A percentile compares a stretch with the other conserved stretches of the same genome.
phyloP scores from a whole-genome alignment of 2,888 invertebrate species.

The Xanthia icteritia region DNA sequence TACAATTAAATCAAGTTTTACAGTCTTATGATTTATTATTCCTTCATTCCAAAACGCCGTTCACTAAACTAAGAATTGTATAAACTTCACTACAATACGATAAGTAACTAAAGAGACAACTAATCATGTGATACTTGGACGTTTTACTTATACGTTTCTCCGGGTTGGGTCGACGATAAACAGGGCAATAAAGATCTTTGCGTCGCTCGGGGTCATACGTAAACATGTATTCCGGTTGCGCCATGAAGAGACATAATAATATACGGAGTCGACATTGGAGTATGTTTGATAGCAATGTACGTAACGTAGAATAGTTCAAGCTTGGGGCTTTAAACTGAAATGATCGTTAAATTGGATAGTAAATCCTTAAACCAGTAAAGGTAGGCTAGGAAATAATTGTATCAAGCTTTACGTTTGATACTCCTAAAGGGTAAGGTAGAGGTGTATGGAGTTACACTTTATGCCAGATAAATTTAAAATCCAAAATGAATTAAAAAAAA shows the following conservation, averaged over 20 bases:
- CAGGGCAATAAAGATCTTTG: conserved; percentile 63
- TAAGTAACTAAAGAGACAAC: conserved; percentile 38
- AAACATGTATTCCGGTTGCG: conserved; percentile 54
- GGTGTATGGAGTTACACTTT: background rate
- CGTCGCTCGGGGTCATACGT: conserved; percentile 51
- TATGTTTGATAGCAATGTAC: conserved; percentile 10
- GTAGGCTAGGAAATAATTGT: conserved; percentile 1
- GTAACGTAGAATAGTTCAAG: conserved; percentile 16
- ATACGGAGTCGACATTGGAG: conserved; percentile 16
- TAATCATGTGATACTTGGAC: conserved; percentile 48
- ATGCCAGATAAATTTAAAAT: too few relatives aligned
- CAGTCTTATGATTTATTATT: background rate
- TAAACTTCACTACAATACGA: background rate
- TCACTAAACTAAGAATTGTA: background rate
- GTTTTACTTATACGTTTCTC: conserved; percentile 58
- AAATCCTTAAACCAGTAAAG: background rate
- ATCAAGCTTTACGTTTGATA: background rate
- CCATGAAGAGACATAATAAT: conserved; percentile 39
- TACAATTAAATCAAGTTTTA: background rate
- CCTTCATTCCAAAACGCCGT: background rate
- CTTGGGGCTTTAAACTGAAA: conserved; percentile 4
- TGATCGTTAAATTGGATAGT: conserved; percentile 17
- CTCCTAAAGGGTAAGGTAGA: too few relatives aligned
- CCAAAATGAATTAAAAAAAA: too few relatives aligned
- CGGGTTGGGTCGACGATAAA: conserved; percentile 59